Conservation (phyloP, 1,140 invertebrate genomes). For the Yoshiicerus persimilis region DNA sequence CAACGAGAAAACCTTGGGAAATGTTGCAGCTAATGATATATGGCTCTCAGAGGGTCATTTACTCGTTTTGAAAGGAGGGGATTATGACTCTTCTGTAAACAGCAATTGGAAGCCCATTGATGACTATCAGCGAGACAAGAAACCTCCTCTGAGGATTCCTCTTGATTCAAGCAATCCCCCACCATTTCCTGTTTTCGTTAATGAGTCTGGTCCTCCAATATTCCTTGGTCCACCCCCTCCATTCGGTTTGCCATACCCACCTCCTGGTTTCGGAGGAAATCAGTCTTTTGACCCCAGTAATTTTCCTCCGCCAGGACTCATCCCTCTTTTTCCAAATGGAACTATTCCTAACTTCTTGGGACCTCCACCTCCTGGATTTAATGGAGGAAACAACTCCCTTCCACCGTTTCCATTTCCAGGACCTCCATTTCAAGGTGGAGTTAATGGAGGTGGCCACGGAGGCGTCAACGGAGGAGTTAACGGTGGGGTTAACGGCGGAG, state of each 20-base stretch:
- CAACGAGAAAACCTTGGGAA: slow-evolving; percentile 65
- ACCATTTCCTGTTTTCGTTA: slow-evolving; percentile 76
- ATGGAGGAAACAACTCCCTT: slow-evolving; percentile 16
- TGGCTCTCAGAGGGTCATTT: slow-evolving; percentile 87
- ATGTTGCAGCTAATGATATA: slow-evolving; percentile 78
- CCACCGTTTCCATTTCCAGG: slow-evolving; percentile 52
- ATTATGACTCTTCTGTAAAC: slow-evolving; percentile 52
- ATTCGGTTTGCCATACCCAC: slow-evolving; percentile 53
- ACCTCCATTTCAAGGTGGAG: slow-evolving; percentile 42
- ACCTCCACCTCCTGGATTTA: slow-evolving; percentile 29
- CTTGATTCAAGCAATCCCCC: slow-evolving; percentile 74
- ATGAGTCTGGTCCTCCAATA: slow-evolving; percentile 73
- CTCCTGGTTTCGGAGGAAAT: slow-evolving; percentile 57
- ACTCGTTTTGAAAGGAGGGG: slow-evolving; percentile 76
- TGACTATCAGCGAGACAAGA: slow-evolving; percentile 68
- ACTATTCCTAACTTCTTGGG: slow-evolving; percentile 33
- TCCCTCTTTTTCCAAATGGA: slow-evolving; percentile 45
- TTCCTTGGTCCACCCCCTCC: slow-evolving; percentile 62
- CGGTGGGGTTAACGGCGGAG: not conserved
- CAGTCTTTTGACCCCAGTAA: slow-evolving; percentile 59
- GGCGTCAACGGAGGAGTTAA: not conserved
- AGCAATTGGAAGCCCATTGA: slow-evolving; percentile 75
- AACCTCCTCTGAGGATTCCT: slow-evolving; percentile 69
- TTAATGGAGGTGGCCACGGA: slow-evolving; percentile 38
- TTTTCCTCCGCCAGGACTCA: slow-evolving; percentile 45